Evolutionary conservation across 2,888 invertebrate species (phyloP).

Genomic region (Lepeophtheirus nordmannii): DNA sequence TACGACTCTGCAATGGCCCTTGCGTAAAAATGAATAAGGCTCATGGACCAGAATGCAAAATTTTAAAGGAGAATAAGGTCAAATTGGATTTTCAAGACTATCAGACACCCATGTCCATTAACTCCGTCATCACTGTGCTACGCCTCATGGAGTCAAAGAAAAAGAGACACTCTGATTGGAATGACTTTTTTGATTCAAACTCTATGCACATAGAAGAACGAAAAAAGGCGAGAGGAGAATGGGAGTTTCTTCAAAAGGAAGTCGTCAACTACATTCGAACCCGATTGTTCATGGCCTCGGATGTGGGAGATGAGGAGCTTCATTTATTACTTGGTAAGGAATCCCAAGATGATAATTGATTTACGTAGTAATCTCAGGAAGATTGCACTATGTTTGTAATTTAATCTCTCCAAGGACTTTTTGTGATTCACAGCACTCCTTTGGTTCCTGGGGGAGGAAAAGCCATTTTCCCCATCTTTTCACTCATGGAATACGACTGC

Average conservation of each 20-base stretch:
- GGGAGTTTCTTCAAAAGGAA: conserved; percentile 16
- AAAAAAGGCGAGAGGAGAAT: not conserved
- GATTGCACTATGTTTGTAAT: too few species aligned
- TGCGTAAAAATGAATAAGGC: not conserved
- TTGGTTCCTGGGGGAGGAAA: not conserved
- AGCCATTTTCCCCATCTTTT: conserved; percentile 5
- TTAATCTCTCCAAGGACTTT: too few species aligned
- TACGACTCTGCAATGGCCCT: not conserved
- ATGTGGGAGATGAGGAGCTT: conserved; percentile 13
- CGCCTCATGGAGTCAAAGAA: not conserved
- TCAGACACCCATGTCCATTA: not conserved
- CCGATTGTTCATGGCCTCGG: conserved; percentile 8
- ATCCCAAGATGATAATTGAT: not conserved
- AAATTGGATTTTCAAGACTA: not conserved
- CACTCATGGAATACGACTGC: conserved; percentile 3
- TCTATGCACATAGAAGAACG: too few species aligned
- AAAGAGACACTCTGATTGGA: too few species aligned
- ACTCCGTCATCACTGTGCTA: conserved; percentile 6
- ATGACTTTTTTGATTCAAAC: too few species aligned
- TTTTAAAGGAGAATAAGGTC: conserved; percentile 4
- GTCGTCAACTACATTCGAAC: conserved; percentile 14
- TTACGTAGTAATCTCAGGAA: not conserved
- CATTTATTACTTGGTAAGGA: conserved; percentile 1
- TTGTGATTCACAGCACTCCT: too few species aligned
- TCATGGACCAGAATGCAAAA: not conserved